Evolutionary conservation across 2,797 vertebrate species (phyloP).

Genomic region (Ceryle rudis): DNA sequence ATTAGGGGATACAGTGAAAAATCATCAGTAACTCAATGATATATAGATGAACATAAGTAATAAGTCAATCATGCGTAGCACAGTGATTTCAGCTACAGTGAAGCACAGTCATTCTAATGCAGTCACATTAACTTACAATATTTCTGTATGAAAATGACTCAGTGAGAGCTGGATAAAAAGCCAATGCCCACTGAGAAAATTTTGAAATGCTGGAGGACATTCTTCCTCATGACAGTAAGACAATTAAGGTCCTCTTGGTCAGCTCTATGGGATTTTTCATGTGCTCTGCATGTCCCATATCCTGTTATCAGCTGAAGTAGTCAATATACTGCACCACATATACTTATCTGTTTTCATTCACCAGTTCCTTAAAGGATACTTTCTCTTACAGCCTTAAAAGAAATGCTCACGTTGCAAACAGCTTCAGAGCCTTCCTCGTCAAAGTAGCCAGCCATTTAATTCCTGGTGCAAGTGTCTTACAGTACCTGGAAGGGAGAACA

Average conservation of each 20-base stretch:
- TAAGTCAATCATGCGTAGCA: not conserved
- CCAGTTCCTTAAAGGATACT: not conserved
- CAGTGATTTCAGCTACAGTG: not conserved
- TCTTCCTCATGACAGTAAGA: not conserved
- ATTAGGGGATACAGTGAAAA: not conserved
- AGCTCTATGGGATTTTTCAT: not conserved
- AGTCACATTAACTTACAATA: not conserved
- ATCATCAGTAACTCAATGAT: not conserved
- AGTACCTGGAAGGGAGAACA: conserved; percentile 18
- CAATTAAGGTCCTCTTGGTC: not conserved
- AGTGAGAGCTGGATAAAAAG: not conserved
- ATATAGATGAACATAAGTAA: not conserved
- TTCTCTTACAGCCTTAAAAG: not conserved
- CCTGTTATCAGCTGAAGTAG: not conserved
- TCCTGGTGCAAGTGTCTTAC: not conserved
- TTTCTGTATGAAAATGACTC: not conserved
- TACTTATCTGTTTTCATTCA: not conserved
- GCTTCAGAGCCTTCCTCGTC: not conserved
- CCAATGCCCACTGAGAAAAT: not conserved
- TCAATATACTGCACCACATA: not conserved
- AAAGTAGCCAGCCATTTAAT: conserved; percentile 35
- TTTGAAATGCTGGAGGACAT: not conserved
- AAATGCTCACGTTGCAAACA: not conserved
- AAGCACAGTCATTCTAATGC: not conserved
- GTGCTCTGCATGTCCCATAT: not conserved